These are phyloP conservation scores for Drosophila repleta DNA, from an alignment of 1,140 invertebrate species.

Conservation along the genomic window DNA sequence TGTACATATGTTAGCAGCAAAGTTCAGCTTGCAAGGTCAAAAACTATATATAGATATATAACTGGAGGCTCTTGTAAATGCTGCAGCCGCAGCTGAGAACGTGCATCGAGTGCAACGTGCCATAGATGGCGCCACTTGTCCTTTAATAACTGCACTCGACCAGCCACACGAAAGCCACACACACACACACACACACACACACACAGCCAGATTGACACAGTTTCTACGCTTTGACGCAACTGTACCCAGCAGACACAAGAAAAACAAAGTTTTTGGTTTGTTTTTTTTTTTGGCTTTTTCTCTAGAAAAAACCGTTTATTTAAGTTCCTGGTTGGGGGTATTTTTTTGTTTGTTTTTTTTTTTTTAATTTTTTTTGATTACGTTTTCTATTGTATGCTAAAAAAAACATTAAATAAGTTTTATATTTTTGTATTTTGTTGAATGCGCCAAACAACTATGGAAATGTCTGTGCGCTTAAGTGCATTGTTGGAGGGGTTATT, in stretches of 20 bases:
- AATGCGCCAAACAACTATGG: slow-evolving; percentile 44
- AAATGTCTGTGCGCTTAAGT: slow-evolving; percentile 9
- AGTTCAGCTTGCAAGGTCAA: background rate
- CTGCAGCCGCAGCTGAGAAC: background rate
- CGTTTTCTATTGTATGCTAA: slow-evolving; percentile 46
- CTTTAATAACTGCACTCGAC: slow-evolving; percentile 15
- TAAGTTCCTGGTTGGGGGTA: slow-evolving; percentile 20
- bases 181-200: slow-evolving; percentile 6
- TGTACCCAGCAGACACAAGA: slow-evolving; percentile 29
- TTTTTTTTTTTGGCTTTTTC: slow-evolving; percentile 70
- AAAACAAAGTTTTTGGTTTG: slow-evolving; percentile 8
- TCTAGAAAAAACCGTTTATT: slow-evolving; percentile 80
- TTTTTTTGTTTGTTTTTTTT: slow-evolving; percentile 35
- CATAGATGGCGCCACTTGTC: slow-evolving; percentile 27
- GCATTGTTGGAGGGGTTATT: slow-evolving; percentile 30
- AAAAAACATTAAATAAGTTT: slow-evolving; percentile 18
- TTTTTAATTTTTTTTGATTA: too few species aligned
- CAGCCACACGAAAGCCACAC: slow-evolving; percentile 12
- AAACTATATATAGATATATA: slow-evolving; percentile 1
- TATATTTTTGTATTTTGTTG: slow-evolving; percentile 12
- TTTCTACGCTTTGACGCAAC: slow-evolving; percentile 30
- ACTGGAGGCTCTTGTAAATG: background rate
- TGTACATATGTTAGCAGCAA: background rate
- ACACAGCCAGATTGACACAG: background rate
- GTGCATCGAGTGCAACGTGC: background rate